phyloP scores from a whole-genome alignment of 2,797 vertebrate genomes.

The Nyctibius grandis region DNA sequence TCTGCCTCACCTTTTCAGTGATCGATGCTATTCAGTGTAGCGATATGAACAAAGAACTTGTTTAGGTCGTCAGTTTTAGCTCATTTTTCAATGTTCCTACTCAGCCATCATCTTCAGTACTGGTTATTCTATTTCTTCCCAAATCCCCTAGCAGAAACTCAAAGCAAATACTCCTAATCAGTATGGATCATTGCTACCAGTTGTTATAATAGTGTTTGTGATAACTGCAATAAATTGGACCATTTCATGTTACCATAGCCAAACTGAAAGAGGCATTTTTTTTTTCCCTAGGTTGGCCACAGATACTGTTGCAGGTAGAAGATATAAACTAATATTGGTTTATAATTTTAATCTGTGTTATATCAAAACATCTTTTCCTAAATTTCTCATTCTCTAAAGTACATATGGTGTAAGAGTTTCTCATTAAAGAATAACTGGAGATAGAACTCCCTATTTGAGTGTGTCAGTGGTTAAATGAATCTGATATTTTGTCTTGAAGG shows the following conservation, averaged over 20 bases:
- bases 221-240: slow-evolving; percentile 34
- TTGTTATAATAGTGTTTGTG: slow-evolving; percentile 3
- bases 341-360: background rate
- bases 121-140: background rate
- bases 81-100: background rate
- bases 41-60: background rate
- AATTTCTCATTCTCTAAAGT: background rate
- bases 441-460: background rate
- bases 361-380: background rate
- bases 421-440: background rate
- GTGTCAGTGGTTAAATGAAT: background rate
- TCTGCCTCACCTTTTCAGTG: background rate
- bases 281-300: background rate
- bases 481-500: background rate
- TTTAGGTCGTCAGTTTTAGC: background rate
- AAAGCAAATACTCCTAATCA: background rate
- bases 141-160: background rate
- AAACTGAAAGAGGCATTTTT: slow-evolving; percentile 12
- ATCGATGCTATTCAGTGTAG: background rate
- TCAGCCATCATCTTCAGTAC: background rate
- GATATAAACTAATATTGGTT: background rate
- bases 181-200: background rate
- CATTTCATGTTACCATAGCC: slow-evolving; percentile 52
- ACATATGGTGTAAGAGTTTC: background rate
- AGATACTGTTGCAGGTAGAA: background rate